Percentiles rank a stretch among this genome's conserved stretches.
These are phyloP conservation scores for Agelastica alni DNA, from an alignment of 2,888 invertebrate species.

Conservation along the genomic window DNA sequence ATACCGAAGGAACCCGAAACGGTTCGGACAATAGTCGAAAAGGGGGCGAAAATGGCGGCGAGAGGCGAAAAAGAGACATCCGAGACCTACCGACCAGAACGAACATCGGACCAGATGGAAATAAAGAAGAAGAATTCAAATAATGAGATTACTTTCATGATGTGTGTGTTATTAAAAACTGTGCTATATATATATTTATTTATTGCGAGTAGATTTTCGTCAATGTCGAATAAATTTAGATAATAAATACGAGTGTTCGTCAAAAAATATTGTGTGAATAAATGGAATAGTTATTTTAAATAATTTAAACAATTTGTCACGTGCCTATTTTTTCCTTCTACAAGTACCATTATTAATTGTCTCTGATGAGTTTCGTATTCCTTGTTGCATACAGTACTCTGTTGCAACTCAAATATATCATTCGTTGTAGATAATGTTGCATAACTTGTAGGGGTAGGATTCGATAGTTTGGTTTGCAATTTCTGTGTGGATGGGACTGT, in stretches of 20 bases:
- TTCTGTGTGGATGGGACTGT: no score
- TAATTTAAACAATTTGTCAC: not conserved
- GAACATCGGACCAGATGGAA: slow-evolving; percentile 35
- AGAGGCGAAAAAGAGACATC: slow-evolving; percentile 20
- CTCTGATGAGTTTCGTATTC: no score
- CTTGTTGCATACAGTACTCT: no score
- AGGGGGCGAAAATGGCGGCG: not conserved
- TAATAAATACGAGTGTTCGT: no score
- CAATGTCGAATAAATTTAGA: no score
- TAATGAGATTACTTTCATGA: not conserved
- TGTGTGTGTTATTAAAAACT: not conserved
- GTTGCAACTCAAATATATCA: no score
- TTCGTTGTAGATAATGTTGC: no score
- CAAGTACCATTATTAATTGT: no score
- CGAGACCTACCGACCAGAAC: slow-evolving; percentile 30
- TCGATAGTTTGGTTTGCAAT: no score
- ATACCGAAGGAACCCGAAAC: no score
- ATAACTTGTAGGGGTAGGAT: no score
- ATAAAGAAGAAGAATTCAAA: slow-evolving; percentile 33
- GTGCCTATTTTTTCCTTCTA: no score
- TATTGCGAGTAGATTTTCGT: not conserved
- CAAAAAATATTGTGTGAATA: not conserved
- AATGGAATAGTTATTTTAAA: not conserved
- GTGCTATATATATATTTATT: not conserved
- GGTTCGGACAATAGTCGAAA: not conserved